phyloP scores from a whole-genome alignment of 2,113 vertebrate species.

The Apodemus speciosus region DNA sequence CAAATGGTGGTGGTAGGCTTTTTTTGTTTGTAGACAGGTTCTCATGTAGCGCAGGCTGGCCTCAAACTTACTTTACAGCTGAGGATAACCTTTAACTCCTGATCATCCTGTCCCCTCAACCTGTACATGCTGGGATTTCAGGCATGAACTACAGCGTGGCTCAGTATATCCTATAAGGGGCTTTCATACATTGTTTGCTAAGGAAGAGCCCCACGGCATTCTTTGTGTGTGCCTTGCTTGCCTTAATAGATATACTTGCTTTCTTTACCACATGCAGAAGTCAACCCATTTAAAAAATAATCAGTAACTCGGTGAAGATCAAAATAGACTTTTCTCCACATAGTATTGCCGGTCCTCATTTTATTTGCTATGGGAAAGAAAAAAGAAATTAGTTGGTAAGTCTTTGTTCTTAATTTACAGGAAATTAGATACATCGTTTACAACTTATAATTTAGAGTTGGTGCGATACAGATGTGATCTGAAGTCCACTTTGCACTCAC shows the following conservation, averaged over 20 bases:
- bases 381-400: background rate
- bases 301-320: constrained; percentile 24
- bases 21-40: background rate
- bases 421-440: background rate
- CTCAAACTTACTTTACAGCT: background rate
- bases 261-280: constrained; percentile 34
- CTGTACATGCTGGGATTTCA: background rate
- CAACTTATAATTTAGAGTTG: background rate
- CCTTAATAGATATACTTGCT: background rate
- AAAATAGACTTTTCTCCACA: constrained; percentile 23
- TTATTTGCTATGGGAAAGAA: constrained; percentile 65
- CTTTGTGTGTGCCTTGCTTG: background rate
- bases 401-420: background rate
- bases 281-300: constrained; percentile 19
- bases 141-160: background rate
- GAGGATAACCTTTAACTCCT: background rate
- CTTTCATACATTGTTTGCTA: background rate
- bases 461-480: background rate
- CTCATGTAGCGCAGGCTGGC: background rate
- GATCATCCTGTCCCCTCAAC: background rate
- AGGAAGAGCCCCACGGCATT: background rate
- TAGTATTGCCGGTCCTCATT: constrained; percentile 67
- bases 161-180: background rate
- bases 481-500: background rate
- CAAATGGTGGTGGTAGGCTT: background rate